These are phyloP conservation scores for Tenodera sinensis DNA, from an alignment of 2,888 invertebrate genomes.

Conservation along the genomic window DNA sequence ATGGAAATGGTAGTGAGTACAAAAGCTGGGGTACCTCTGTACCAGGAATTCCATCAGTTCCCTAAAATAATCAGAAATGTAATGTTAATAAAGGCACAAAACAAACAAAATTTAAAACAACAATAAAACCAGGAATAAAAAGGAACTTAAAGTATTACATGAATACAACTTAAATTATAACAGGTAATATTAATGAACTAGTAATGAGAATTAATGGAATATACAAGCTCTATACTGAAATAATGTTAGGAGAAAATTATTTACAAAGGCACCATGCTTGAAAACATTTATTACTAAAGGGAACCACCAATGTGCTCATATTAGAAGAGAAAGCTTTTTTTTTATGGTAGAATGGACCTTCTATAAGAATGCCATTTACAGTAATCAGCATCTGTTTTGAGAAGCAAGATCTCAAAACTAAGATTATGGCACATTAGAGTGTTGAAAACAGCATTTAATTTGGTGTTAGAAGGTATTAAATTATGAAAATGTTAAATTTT, in stretches of 20 bases:
- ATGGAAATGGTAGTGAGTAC: slow-evolving; percentile 18
- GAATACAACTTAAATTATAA: neutral
- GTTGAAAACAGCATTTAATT: too few relatives aligned
- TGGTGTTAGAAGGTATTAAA: too few relatives aligned
- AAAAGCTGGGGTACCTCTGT: slow-evolving; percentile 63
- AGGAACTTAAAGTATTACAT: neutral
- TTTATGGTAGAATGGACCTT: too few relatives aligned
- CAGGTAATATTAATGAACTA: neutral
- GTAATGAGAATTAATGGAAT: neutral
- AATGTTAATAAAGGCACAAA: neutral
- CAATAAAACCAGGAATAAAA: neutral
- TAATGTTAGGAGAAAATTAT: neutral
- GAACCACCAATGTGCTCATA: too few relatives aligned
- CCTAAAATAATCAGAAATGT: slow-evolving; percentile 57
- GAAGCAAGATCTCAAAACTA: too few relatives aligned
- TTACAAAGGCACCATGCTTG: neutral
- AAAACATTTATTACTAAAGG: neutral
- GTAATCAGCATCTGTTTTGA: too few relatives aligned
- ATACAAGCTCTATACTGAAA: neutral
- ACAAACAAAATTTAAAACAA: neutral
- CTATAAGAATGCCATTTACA: too few relatives aligned
- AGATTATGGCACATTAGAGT: too few relatives aligned
- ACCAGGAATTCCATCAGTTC: slow-evolving; percentile 90
- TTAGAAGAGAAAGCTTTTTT: too few relatives aligned
- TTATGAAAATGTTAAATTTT: too few relatives aligned